Conservation (phyloP, 2,113 vertebrate species). For the Brienomyrus brachyistius region DNA sequence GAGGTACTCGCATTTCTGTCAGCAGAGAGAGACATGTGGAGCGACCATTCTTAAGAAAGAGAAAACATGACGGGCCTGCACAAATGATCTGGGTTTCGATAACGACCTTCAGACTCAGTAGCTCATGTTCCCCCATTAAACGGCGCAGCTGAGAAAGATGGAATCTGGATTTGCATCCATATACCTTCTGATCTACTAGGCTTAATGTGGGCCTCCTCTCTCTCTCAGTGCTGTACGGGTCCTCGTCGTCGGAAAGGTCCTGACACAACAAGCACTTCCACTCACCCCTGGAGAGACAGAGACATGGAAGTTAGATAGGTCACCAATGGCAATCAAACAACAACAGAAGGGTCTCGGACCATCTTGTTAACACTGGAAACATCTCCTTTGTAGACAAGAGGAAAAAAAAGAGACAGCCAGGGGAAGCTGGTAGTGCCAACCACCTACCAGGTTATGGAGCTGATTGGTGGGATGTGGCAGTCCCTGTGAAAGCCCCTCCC, state of each 20-base stretch:
- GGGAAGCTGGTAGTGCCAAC: not conserved
- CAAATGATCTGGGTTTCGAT: not conserved
- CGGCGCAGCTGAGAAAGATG: not conserved
- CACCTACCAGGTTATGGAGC: slow-evolving; percentile 22
- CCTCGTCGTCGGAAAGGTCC: slow-evolving; percentile 31
- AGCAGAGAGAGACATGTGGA: not conserved
- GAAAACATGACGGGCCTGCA: not conserved
- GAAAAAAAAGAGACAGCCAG: not conserved
- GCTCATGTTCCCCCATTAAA: not conserved
- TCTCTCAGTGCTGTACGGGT: slow-evolving; percentile 29
- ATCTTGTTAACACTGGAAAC: not conserved
- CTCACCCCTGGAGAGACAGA: slow-evolving; percentile 5
- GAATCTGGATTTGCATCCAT: not conserved
- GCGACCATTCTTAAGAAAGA: not conserved
- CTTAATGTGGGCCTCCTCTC: slow-evolving; percentile 27
- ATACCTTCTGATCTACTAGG: slow-evolving; percentile 42
- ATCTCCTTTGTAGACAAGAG: not conserved
- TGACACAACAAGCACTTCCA: slow-evolving; percentile 45
- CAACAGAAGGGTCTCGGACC: not conserved
- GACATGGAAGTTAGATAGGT: not conserved
- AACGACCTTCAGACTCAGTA: not conserved
- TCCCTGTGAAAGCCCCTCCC: slow-evolving; percentile 35
- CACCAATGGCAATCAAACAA: not conserved
- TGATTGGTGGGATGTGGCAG: slow-evolving; percentile 44
- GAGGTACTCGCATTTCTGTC: slow-evolving; percentile 46